Base-by-base conservation (phyloP, 2,888 invertebrate genomes). In the Apodemia hepburni region DNA sequence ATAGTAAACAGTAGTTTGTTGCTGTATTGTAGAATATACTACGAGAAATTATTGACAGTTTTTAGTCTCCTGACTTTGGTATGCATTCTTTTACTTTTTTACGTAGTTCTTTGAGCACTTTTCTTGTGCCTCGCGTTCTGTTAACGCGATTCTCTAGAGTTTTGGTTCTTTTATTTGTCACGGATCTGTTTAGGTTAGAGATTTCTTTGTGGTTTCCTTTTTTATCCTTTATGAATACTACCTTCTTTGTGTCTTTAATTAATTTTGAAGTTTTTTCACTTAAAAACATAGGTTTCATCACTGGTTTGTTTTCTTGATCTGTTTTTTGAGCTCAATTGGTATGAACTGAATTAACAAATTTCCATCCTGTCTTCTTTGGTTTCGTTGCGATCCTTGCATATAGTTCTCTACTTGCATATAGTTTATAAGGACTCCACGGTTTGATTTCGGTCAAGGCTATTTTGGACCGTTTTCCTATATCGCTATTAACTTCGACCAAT, bases 211-310 rank as follows among this genome's bases (percentile, higher is more conserved):
- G 45, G 38, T 64, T 61, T 58, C 61, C 58, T 18, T 63, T 63
- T n/a, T 35, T 63, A 38, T 54, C 22, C 27, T 54, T 63, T 27
- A 29, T 42, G 18, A 27, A 17, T 60, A 63, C 17, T 6, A 63
- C 7, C 4, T 15, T 22, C 38, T 45, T 65, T 64, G 65, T 66
- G 15, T 66, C 60, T 60, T 66, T 49, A 15, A 68, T 64, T 54
- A 65, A 60, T 64, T 66, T 58, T 62, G 66, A 42, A 0, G 65
- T 67, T 62, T 49, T 60, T 17, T 66, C 60, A 22, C 65, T 66
- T 27, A 64, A 22, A 51, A 17, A n/a, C n/a, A n/a, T n/a, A 57
- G 42, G 47, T 38, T 61, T 61, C 35, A 61, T 65, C 27, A 57
- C 15, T 63, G 62, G 3, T 42, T 49, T 47, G 22, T 64, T 33